Base-by-base conservation (phyloP, 1,140 invertebrate species). In the Drosophila sproati region DNA sequence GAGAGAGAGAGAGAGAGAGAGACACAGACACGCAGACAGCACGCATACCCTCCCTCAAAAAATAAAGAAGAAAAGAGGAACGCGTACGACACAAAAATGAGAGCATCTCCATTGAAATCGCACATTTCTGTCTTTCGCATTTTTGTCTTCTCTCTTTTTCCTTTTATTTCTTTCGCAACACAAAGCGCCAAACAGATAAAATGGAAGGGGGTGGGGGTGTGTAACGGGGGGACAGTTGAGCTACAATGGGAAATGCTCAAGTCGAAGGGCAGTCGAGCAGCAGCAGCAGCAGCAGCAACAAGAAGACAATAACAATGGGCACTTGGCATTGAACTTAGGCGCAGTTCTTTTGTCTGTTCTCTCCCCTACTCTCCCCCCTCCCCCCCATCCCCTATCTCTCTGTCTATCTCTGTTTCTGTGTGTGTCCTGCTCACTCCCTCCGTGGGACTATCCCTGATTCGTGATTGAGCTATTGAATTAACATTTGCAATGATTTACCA, bases 381-480 rank as follows among this genome's bases (percentile, higher is more conserved):
- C 41, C 4, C 10, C 4, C 34, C n/a, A n/a, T 4, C 6, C 29
- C 10, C 3, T 43, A 4, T 8, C 0, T 29, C 3, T n/a, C 4
- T 51, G 35, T 43, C 28, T 51, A 3, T 20, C 7, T 31, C 4
- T 20, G 3, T 5, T 31, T 55, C 6, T 34, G 41, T 31, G 20
- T 20, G 20, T 20, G 20, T 20, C 20, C 20, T 20, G 20, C 5
- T 61, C 54, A 5, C 60, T 51, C 51, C 61, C 51, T 43, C 4
- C 3, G 34, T 34, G 60, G 39, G 29, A 28, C 48, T 59, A 43
- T 41, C 51, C 64, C 61, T 76, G 76, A 71, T 73, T 79, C 63
- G 39, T 87, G 83, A 88, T 88, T 88, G 83, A 88, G 85, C 83
- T 61, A 88, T 88, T 88, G 83, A 88, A 88, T 88, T 88, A 88